Evolutionary conservation across 2,113 vertebrate genomes (phyloP).

Genomic region (Dasyprocta punctata): DNA sequence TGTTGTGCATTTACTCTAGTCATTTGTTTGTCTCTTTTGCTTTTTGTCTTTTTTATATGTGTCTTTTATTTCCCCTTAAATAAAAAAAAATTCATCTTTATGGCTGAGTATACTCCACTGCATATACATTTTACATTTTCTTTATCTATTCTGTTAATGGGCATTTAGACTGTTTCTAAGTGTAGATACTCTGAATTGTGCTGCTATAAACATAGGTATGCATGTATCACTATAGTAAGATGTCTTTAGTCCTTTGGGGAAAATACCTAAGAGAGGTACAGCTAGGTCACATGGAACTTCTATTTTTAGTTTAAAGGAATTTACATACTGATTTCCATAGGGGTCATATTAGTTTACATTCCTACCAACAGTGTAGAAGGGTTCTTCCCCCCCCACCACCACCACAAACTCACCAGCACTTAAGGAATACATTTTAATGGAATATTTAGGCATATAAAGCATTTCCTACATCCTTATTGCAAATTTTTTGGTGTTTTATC

Average conservation of each 20-base stretch:
- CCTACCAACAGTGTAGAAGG: background rate
- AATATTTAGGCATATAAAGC: background rate
- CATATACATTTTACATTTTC: background rate
- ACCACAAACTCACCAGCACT: background rate
- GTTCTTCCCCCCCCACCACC: too few species aligned
- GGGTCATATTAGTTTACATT: background rate
- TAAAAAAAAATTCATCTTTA: background rate
- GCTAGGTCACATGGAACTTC: background rate
- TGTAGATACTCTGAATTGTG: background rate
- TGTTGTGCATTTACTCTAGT: too few species aligned
- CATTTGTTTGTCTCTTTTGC: too few species aligned
- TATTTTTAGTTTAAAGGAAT: background rate
- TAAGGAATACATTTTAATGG: background rate
- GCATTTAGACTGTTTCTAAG: background rate
- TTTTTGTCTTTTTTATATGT: too few species aligned
- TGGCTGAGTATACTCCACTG: background rate
- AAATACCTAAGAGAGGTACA: background rate
- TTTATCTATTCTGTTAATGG: background rate
- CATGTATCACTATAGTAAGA: background rate
- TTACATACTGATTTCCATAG: background rate
- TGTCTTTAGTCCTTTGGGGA: background rate
- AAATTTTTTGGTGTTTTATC: constrained; percentile 10
- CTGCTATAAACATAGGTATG: background rate
- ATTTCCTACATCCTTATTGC: constrained; percentile 41
- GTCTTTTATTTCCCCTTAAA: too few species aligned